These are phyloP conservation scores for Dusona sp. DNA, from an alignment of 2,888 invertebrate genomes.

Conservation along the genomic window DNA sequence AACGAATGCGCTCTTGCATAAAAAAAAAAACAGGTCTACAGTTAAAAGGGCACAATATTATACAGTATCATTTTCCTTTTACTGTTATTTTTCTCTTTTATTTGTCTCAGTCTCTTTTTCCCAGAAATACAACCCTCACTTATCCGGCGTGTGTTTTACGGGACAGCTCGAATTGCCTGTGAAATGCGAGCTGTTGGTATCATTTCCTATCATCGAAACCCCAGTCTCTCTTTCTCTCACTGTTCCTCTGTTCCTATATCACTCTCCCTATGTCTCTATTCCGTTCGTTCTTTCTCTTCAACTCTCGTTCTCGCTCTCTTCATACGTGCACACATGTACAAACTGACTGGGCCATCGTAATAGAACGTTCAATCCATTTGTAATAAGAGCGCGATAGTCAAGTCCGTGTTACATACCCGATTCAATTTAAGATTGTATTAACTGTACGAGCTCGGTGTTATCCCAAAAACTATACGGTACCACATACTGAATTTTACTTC, in stretches of 20 bases:
- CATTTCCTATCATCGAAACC: constrained; percentile 40
- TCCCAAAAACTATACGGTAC: constrained; percentile 41
- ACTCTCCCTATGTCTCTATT: constrained; percentile 11
- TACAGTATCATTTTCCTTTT: neutral
- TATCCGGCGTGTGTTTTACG: neutral
- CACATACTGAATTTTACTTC: constrained; percentile 43
- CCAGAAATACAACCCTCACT: neutral
- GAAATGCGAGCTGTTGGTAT: constrained; percentile 61
- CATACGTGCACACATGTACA: neutral
- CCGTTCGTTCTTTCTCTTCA: constrained; percentile 8
- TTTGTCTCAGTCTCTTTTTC: neutral
- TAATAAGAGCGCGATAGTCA: constrained; percentile 24
- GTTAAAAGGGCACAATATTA: neutral
- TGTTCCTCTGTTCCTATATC: constrained; percentile 3
- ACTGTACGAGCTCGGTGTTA: constrained; percentile 65
- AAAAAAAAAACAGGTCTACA: neutral
- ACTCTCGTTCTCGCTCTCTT: neutral
- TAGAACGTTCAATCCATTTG: constrained; percentile 30
- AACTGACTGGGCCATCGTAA: neutral
- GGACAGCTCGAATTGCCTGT: constrained; percentile 50
- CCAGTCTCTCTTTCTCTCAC: constrained; percentile 2
- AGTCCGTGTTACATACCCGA: constrained; percentile 60
- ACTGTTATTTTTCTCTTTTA: neutral
- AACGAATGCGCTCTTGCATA: neutral
- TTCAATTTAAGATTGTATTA: constrained; percentile 67